Evolutionary conservation across 2,113 vertebrate species (phyloP), one percentile per base, ranked within the genome.

Genomic region (Thomomys bottae): DNA sequence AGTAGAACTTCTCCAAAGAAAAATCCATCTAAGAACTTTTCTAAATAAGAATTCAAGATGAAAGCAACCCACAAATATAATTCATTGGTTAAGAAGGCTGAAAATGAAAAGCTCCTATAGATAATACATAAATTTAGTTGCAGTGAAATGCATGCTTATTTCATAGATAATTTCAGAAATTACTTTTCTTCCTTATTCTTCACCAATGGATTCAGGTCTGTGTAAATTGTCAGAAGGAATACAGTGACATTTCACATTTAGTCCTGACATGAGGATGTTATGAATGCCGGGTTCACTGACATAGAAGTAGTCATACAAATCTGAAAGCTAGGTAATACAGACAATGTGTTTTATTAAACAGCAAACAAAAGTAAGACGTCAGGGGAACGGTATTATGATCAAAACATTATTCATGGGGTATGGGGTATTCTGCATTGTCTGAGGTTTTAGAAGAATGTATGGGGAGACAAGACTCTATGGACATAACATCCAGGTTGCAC

Each of bases 81-180:
- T 73, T 91, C 40, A 71, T 59, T 89, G 81, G n/a, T 8, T 89
- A 92, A 36, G 59, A 85, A 71, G 40, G 75, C 4, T 49, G 6
- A 24, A 85, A 88, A 92, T 81, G 70, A 89, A 84, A 84, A 78
- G 75, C 75, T 10, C 1, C 21, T 71, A 78, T 24, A 81, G 18
- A 1, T 36, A 79, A 91, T 4, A 87, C 84, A 86, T 40, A 93
- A 80, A 76, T n/a, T 17, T 54, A 54, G 18, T 17, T 54, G 49
- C 17, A 77, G 2, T 73, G 59, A 81, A 66, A 88, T 38, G 38
- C 17, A 49, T 63, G 59, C 24, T 23, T 32, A 89, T 70, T 14
- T 18, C 49, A 54, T 54, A 54, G 49, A 59, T 3, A 61, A 45
- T 49, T 91, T 30, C 17, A 67, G 36, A 66, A 71, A 23, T 21